phyloP scores from a whole-genome alignment of 2,888 invertebrate species.

The Chaitophorus viminalis region DNA sequence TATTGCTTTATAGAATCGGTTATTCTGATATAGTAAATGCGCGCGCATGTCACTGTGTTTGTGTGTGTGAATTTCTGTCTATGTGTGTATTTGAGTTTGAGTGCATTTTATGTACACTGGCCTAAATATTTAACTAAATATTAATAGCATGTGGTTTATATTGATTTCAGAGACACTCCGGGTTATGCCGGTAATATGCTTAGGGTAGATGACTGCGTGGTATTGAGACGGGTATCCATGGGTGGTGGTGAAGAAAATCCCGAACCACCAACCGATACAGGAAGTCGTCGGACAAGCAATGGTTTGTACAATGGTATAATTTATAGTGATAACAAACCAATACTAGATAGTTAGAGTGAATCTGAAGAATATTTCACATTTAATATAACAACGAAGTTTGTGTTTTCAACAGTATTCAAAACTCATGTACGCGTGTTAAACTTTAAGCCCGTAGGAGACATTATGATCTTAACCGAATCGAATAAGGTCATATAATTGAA shows the following conservation, averaged over 20 bases:
- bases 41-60: background rate
- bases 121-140: background rate
- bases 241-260: conserved; percentile 63
- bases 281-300: conserved; percentile 61
- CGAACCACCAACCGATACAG: conserved; percentile 61
- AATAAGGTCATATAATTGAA: background rate
- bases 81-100: background rate
- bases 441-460: background rate
- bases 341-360: background rate
- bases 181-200: conserved; percentile 56
- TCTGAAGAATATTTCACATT: background rate
- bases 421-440: background rate
- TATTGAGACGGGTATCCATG: conserved; percentile 61
- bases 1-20: no score
- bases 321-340: background rate
- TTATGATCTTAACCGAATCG: background rate
- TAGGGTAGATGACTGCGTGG: conserved; percentile 58
- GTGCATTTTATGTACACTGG: background rate
- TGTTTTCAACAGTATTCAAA: background rate
- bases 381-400: background rate
- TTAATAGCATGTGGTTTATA: background rate
- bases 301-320: conserved; percentile 43
- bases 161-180: conserved; percentile 52
- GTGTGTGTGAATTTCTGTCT: background rate
- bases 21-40: no score